Base-by-base conservation (phyloP, 2,888 invertebrate genomes). In the Cylindroiulus punctatus region DNA sequence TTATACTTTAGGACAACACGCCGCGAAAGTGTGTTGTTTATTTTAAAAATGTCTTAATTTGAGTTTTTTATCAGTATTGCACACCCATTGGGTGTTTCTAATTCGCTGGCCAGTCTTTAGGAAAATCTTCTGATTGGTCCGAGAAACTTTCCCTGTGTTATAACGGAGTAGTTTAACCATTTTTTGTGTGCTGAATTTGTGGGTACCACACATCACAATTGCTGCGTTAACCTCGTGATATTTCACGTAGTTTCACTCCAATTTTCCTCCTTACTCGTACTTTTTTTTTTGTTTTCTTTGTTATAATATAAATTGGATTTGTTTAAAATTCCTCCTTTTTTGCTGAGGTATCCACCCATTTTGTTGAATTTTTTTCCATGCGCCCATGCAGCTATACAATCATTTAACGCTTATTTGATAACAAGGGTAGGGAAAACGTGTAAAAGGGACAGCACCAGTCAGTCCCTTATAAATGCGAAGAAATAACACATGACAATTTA, bases 171-270 rank as follows among this genome's bases (percentile, higher is more conserved):
- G 30, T 30, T 30, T 76, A 14, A 14, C 30, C 30, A 76, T 17
- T 76, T 76, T 76, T 76, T 76, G 76, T 30, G 14, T 36, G 22
- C 76, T 17, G 30, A 14, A 30, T 30, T 30, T 65, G 76, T 76
- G 76, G 76, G 76, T 30, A 76, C 76, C 76, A 30, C 76, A 83
- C 17, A 83, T 83, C 83, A 42, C 40, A 83, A 83, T 83, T 83
- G 42, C 44, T 83, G 40, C 44, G 83, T 42, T 83, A 44, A 83
- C 83, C 83, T 83, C 83, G 83, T 83, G 44, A 83, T 44, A 42
- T 83, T 83, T 83, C 83, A 42, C 83, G 44, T 83, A 83, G 83
- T 83, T 83, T 83, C 44, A 83, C 83, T 83, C 40, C 76, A 76
- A 76, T 76, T 76, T 76, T 76, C 76, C 30, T 76, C 76, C 76